Base-by-base conservation (phyloP, 2,797 vertebrate species). In the Anisognathus igniventris region DNA sequence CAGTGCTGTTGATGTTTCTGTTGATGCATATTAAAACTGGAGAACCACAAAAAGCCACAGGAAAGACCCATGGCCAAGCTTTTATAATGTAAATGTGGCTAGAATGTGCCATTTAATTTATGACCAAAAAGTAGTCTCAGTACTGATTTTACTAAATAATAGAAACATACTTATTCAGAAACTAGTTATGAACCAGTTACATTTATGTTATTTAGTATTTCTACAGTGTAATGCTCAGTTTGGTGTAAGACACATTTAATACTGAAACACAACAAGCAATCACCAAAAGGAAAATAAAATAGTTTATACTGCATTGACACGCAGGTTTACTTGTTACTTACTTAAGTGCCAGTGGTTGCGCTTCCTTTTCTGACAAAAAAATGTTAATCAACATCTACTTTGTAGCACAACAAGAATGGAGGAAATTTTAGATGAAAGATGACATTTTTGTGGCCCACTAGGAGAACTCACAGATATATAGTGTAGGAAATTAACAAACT, bases 261-360 rank as follows among this genome's bases (percentile, higher is more conserved):
- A 53, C 3, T 33, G 50, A 80, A 72, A 72, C 19, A 25, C 3
- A 48, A 4, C 8, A 72, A 57, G 2, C 9, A 47, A 22, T 61
- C 23, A 71, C 3, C 1, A 9, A 51, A 28, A 21, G 6, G 17
- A 51, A 72, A 73, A 76, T 58, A 25, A 64, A 2, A 2, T 9
- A 1, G 0, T 61, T 94, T 62, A 45, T 9, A 47, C 3, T 0
- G 4, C 4, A 15, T 4, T 84, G 31, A 84, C 68, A 65, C 28
- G 35, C 10, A 48, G 8, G 11, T 14, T 47, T 79, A 35, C 21
- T n/a, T 71, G 6, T 78, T 42, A 75, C 28, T 21, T 45, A 24
- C 39, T 71, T 25, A 79, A 20, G 7, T 42, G 37, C 21, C 51
- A 23, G 19, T 37, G 40, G 16, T 28, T 25, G 4, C 23, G 19